phyloP scores from a whole-genome alignment of 2,888 invertebrate genomes.

The Cremastobaeus sp. region DNA sequence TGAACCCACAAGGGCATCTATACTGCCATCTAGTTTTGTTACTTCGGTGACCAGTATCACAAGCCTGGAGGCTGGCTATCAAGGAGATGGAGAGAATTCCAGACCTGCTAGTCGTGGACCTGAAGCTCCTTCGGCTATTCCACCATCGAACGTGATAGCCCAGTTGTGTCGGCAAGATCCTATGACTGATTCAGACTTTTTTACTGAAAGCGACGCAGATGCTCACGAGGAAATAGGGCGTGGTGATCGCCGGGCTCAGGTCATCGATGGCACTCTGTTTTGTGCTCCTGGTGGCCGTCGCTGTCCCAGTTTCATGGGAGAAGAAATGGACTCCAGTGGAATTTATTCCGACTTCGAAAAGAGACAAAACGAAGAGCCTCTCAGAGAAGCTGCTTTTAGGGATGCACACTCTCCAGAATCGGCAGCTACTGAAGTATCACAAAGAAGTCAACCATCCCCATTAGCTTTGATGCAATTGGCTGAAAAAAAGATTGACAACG shows the following conservation, averaged over 20 bases:
- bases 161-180: conserved; percentile 85
- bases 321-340: conserved; percentile 95
- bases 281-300: conserved; percentile 79
- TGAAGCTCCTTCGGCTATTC: conserved; percentile 83
- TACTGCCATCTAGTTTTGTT: conserved; percentile 82
- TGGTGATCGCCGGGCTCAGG: conserved; percentile 86
- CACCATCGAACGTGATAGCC: conserved; percentile 60
- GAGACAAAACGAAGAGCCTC: conserved; percentile 82
- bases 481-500: conserved; percentile 64
- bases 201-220: conserved; percentile 93
- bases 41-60: conserved; percentile 94
- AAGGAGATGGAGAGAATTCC: conserved; percentile 94
- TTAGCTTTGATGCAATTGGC: conserved; percentile 73
- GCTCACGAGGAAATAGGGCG: conserved; percentile 87
- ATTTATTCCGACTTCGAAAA: conserved; percentile 92
- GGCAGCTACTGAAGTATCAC: conserved; percentile 80
- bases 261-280: conserved; percentile 94
- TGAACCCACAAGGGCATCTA: conserved; percentile 43
- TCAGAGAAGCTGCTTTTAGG: conserved; percentile 75
- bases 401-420: conserved; percentile 84
- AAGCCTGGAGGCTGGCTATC: conserved; percentile 95
- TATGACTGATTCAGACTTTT: conserved; percentile 95
- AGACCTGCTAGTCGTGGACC: conserved; percentile 90
- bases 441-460: conserved; percentile 79
- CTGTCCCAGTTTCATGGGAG: conserved; percentile 79